Percentiles rank a stretch among this genome's conserved stretches.
Conservation (phyloP, 2,113 vertebrate species). For the Rafetus swinhoei region DNA sequence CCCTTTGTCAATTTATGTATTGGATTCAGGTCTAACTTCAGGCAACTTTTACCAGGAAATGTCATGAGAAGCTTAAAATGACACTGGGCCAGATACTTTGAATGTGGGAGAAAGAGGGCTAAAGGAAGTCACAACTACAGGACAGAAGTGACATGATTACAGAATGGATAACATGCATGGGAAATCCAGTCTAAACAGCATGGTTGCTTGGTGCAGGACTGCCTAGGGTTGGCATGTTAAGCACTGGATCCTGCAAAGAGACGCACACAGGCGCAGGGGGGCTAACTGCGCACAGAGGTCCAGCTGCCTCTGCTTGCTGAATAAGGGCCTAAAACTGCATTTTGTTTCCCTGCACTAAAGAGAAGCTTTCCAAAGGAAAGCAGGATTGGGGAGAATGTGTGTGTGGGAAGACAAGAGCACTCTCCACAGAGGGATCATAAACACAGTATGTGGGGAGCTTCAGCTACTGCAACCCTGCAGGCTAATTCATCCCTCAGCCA, state of each 20-base stretch:
- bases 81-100: not conserved
- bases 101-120: not conserved
- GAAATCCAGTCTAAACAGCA: not conserved
- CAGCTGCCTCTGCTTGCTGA: not conserved
- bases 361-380: not conserved
- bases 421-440: not conserved
- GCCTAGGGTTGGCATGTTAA: not conserved
- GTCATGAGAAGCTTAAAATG: not conserved
- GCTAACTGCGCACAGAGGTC: not conserved
- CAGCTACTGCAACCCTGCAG: not conserved
- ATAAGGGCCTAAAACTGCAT: not conserved
- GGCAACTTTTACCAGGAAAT: not conserved
- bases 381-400: not conserved
- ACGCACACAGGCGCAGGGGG: not conserved
- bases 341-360: not conserved
- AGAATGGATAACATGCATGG: not conserved
- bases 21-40: not conserved
- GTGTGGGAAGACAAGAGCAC: not conserved
- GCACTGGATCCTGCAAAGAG: not conserved
- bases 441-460: not conserved
- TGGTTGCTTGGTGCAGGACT: not conserved
- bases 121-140: not conserved
- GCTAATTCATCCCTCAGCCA: not conserved
- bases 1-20: not conserved
- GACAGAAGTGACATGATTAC: not conserved